Base-by-base conservation (phyloP, 2,113 vertebrate genomes). In the Mus pahari region DNA sequence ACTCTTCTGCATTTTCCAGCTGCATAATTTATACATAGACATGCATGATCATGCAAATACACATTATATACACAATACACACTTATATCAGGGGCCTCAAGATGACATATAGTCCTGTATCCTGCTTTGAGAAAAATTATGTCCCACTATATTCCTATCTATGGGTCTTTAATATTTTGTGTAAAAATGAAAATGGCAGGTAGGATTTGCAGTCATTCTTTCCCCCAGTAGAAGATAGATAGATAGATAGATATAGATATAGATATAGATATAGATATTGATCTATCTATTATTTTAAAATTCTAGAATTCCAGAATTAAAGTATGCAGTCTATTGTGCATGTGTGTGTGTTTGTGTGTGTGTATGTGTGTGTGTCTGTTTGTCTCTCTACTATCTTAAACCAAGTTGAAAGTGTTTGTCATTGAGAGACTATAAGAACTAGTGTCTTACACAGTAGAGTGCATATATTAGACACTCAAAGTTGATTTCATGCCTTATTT, bases 1-100 rank as follows among this genome's bases (percentile, higher is more conserved):
- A 60, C 10, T 82, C n/a, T 20, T 62, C 53, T 87, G 31, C 39
- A 90, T 95, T 95, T 92, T 86, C 53, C 45, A 90, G 12, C 48
- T 62, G 39, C 36, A 50, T 48, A 86, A 81, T 87, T 68, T 75
- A 60, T 86, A 55, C 5, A 68, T 66, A 79, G 8, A 73, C 10
- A 73, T 36, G 20, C 55, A 53, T 68, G 22, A n/a, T 20, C 60
- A 84, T n/a, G 45, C 16, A 86, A 20, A 33, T 86, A 86, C 28
- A 48, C 7, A 66, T 10, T 53, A 36, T 86, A 78, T 92, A 3
- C 42, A 22, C 53, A 81, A 13, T 28, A 26, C 1, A 50, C 3
- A 70, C 9, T 64, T 84, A 36, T 77, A 77, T 64, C 39, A 31
- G 24, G 45, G 31, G 39, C 16, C 33, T 96, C 42, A 22, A 5